Conservation (phyloP, 2,888 invertebrate genomes). For the Cerastis rubricosa region DNA sequence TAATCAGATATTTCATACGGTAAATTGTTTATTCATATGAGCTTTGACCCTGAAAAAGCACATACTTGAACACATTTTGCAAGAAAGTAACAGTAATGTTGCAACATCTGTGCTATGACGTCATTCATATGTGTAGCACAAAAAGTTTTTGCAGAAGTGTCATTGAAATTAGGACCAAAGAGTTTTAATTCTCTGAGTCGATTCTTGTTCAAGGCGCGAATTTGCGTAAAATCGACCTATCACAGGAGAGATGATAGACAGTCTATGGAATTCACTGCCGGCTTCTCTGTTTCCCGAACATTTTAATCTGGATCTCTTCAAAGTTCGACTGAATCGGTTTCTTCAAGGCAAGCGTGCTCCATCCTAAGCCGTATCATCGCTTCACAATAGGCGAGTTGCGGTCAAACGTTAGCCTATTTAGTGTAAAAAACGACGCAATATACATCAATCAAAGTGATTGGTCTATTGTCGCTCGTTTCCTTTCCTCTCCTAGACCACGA, state of each 20-base stretch:
- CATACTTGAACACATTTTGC: constrained; percentile 39
- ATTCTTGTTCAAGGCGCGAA: not conserved
- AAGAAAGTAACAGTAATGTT: constrained; percentile 57
- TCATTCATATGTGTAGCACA: constrained; percentile 16
- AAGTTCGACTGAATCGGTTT: not conserved
- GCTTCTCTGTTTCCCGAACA: not conserved
- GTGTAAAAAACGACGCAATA: not conserved
- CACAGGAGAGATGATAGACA: not conserved
- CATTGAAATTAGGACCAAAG: not conserved
- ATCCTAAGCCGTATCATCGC: not conserved
- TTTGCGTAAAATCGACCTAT: not conserved
- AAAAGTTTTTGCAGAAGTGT: constrained; percentile 6
- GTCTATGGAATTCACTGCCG: not conserved
- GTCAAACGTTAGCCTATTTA: not conserved
- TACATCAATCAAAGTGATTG: not conserved
- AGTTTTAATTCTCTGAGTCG: not conserved
- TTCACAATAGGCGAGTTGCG: not conserved
- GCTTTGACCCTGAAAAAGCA: constrained; percentile 55
- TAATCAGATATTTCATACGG: constrained; percentile 26
- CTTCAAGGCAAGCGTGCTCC: not conserved
- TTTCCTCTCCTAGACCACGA: not conserved
- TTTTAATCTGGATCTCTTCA: not conserved
- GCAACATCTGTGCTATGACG: constrained; percentile 51
- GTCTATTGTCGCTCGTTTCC: not conserved
- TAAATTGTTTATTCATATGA: constrained; percentile 8